Conservation (phyloP, 2,888 invertebrate species). For the Camponotus fellah region DNA sequence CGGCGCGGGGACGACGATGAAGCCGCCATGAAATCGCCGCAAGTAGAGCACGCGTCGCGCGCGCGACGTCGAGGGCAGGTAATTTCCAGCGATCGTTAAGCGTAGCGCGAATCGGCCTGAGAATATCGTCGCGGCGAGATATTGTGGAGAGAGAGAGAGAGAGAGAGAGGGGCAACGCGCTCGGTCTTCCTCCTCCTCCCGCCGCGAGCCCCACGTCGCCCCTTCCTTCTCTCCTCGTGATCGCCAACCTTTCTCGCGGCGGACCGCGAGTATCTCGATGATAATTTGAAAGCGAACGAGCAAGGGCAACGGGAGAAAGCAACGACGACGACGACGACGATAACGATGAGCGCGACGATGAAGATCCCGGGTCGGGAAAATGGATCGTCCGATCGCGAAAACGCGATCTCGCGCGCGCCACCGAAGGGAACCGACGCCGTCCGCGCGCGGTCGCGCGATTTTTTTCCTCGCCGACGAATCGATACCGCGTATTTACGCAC, state of each 20-base stretch:
- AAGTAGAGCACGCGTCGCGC: slow-evolving; percentile 73
- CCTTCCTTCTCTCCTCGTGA: slow-evolving; percentile 5
- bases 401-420: not conserved
- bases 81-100: slow-evolving; percentile 75
- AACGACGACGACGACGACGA: not conserved
- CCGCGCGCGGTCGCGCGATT: slow-evolving; percentile 64
- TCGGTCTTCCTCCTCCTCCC: not conserved
- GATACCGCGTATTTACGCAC: slow-evolving; percentile 41
- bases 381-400: slow-evolving; percentile 18
- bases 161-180: slow-evolving; percentile 37
- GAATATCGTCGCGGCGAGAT: slow-evolving; percentile 67
- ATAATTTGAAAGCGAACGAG: slow-evolving; percentile 37
- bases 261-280: not conserved
- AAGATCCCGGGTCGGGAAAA: too few species aligned
- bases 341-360: not conserved
- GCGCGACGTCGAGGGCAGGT: slow-evolving; percentile 67
- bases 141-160: slow-evolving; percentile 21
- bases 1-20: slow-evolving; percentile 46
- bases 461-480: slow-evolving; percentile 61
- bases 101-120: slow-evolving; percentile 74
- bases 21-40: slow-evolving; percentile 64
- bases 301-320: not conserved
- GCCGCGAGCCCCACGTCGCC: not conserved
- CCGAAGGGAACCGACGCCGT: slow-evolving; percentile 30
- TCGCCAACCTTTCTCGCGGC: slow-evolving; percentile 42